Evolutionary conservation across 2,888 invertebrate genomes (phyloP).

Genomic region (Pyrochroa serraticornis): DNA sequence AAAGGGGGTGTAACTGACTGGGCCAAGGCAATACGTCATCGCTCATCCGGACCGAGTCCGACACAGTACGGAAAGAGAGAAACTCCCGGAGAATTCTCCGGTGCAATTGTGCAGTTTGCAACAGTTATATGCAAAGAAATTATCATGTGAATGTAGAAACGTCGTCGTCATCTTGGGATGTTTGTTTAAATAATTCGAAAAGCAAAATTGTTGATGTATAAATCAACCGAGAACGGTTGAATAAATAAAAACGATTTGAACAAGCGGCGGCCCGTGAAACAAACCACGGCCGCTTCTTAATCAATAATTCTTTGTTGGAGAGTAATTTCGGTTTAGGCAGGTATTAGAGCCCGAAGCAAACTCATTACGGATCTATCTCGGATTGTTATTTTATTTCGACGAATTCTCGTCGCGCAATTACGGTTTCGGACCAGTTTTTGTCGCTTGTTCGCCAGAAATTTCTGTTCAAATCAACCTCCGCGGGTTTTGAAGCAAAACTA

Average conservation of each 20-base stretch:
- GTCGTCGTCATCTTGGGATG: slow-evolving; percentile 4
- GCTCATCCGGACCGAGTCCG: slow-evolving; percentile 53
- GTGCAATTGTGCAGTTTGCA: slow-evolving; percentile 31
- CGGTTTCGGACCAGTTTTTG: slow-evolving; percentile 8
- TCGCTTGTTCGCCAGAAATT: slow-evolving; percentile 20
- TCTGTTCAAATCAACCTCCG: too few species aligned
- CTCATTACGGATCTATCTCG: slow-evolving; percentile 23
- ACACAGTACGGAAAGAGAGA: slow-evolving; percentile 42
- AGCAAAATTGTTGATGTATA: neutral
- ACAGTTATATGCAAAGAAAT: slow-evolving; percentile 26
- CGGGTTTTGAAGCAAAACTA: too few species aligned
- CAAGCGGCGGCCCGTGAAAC: slow-evolving; percentile 23
- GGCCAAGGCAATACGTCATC: slow-evolving; percentile 54
- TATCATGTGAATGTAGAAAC: slow-evolving; percentile 32
- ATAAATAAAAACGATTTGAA: slow-evolving; percentile 30
- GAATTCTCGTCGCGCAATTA: slow-evolving; percentile 12
- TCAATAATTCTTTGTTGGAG: slow-evolving; percentile 16
- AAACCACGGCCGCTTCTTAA: slow-evolving; percentile 25
- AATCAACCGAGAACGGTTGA: slow-evolving; percentile 9
- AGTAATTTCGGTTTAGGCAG: slow-evolving; percentile 15
- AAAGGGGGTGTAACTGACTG: slow-evolving; percentile 46
- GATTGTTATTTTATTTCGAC: slow-evolving; percentile 14
- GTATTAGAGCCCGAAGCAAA: slow-evolving; percentile 14
- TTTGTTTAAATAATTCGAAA: neutral
- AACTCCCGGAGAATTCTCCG: slow-evolving; percentile 32